These are phyloP conservation scores for Macquaria australasica DNA, from an alignment of 2,113 vertebrate genomes.

Conservation along the genomic window DNA sequence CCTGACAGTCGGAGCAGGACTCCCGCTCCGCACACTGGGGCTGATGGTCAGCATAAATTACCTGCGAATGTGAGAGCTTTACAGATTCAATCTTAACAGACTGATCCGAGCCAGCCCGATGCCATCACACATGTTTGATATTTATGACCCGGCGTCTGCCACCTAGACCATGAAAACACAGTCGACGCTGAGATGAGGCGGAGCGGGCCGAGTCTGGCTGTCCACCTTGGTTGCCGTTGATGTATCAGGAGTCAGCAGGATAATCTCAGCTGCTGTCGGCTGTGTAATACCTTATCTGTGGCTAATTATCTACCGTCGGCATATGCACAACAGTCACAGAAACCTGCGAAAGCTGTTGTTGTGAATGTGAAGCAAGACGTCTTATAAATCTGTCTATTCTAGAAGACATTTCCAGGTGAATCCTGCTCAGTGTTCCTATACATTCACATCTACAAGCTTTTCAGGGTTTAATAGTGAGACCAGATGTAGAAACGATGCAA, in stretches of 20 bases:
- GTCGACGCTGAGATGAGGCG: background rate
- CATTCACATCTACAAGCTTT: too few species aligned
- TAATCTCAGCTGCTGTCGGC: background rate
- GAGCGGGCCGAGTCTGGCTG: background rate
- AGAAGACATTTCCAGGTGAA: background rate
- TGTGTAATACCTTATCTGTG: background rate
- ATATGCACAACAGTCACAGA: background rate
- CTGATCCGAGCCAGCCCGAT: background rate
- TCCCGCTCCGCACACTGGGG: background rate
- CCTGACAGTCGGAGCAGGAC: background rate
- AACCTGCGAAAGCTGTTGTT: background rate
- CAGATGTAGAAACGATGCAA: too few species aligned
- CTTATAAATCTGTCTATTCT: too few species aligned
- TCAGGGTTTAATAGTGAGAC: too few species aligned
- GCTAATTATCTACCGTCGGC: background rate
- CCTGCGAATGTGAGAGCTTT: background rate
- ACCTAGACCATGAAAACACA: constrained; percentile 1
- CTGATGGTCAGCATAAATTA: constrained; percentile 13
- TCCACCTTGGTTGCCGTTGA: background rate
- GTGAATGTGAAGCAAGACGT: background rate
- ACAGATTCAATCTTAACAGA: constrained; percentile 2
- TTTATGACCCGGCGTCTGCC: constrained; percentile 9
- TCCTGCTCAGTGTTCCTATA: too few species aligned
- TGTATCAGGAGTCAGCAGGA: constrained; percentile 1
- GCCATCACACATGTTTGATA: background rate